phyloP scores from a whole-genome alignment of 30 jellyfish, hydroid and myxozoan species.

The Hydractinia echinata region DNA sequence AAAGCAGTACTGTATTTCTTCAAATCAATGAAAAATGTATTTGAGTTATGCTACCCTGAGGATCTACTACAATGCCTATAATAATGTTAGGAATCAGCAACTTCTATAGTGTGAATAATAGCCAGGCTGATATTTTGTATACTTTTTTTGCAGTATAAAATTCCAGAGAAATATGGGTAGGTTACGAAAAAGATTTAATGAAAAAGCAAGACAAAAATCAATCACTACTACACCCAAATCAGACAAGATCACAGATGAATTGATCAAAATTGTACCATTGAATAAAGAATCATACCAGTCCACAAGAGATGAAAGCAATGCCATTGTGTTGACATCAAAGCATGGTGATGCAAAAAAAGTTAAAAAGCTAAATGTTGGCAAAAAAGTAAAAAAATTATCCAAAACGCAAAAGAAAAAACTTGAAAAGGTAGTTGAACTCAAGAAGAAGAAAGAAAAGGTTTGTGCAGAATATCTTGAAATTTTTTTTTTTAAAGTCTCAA shows the following conservation, averaged over 20 bases:
- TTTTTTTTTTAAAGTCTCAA: not conserved
- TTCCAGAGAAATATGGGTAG: conserved; percentile 27
- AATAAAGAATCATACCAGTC: conserved; percentile 1
- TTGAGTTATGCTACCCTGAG: too few relatives aligned
- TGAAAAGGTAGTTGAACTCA: conserved; percentile 56
- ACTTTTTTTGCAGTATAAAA: too few relatives aligned
- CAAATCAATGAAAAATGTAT: too few relatives aligned
- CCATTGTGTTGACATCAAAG: conserved; percentile 9
- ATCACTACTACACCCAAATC: not conserved
- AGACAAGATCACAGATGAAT: not conserved
- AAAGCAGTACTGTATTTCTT: too few relatives aligned
- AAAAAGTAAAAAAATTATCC: conserved; percentile 36
- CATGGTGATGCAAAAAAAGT: not conserved
- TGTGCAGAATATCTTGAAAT: not conserved
- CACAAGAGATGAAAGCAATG: conserved; percentile 31
- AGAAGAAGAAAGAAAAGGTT: conserved; percentile 70
- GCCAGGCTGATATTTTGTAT: too few relatives aligned
- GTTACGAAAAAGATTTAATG: conserved; percentile 26
- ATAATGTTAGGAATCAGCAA: too few relatives aligned
- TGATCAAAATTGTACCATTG: not conserved
- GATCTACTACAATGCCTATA: too few relatives aligned
- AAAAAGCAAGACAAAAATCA: conserved; percentile 37
- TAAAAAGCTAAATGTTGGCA: not conserved
- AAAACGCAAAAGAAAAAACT: conserved; percentile 60
- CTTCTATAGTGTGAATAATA: too few relatives aligned